Conservation (phyloP, 2,888 invertebrate species). For the Lissonota sp. region DNA sequence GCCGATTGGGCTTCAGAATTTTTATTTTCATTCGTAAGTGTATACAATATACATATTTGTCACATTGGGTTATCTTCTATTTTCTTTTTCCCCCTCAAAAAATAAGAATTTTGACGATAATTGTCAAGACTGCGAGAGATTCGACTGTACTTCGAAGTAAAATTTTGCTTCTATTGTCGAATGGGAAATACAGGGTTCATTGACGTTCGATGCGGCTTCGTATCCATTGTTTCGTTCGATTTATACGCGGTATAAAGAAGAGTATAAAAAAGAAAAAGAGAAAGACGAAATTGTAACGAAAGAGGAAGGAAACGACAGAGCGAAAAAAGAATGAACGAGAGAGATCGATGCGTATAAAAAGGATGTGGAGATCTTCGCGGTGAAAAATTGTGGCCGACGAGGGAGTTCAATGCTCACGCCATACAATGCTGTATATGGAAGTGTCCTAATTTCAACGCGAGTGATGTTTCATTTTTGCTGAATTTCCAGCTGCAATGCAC, state of each 20-base stretch:
- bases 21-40: too few species aligned
- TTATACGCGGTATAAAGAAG: slow-evolving; percentile 7
- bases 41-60: too few species aligned
- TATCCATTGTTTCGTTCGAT: slow-evolving; percentile 20
- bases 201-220: neutral
- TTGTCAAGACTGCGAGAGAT: neutral
- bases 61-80: too few species aligned
- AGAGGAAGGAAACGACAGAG: slow-evolving; percentile 40
- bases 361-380: slow-evolving; percentile 14
- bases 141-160: neutral
- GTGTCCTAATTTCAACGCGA: too few species aligned
- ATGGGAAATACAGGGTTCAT: neutral
- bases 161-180: slow-evolving; percentile 1
- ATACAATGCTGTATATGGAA: neutral
- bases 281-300: slow-evolving; percentile 8
- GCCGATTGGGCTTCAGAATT: too few species aligned
- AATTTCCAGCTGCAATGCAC: too few species aligned
- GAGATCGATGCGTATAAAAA: neutral
- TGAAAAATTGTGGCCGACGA: slow-evolving; percentile 10
- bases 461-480: too few species aligned
- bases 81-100: too few species aligned
- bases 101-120: too few species aligned
- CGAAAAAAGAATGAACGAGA: neutral
- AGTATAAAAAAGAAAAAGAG: slow-evolving; percentile 9
- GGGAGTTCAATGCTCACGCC: slow-evolving; percentile 20